Evolutionary conservation across 2,113 vertebrate genomes (phyloP).

Genomic region (Oreochromis spilurus): DNA sequence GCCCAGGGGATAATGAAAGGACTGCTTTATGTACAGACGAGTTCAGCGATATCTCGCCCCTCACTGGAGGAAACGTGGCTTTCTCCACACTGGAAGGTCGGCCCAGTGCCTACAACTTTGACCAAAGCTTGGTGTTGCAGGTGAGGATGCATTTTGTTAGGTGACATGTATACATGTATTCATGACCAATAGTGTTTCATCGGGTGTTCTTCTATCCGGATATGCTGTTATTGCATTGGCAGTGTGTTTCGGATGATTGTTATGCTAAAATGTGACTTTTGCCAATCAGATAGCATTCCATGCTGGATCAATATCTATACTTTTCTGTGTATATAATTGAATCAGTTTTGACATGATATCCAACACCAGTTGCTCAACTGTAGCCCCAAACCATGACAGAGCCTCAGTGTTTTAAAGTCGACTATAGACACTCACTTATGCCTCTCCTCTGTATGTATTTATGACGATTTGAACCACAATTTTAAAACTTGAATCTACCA

Average conservation of each 20-base stretch:
- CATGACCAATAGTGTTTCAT: background rate
- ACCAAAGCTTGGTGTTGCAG: conserved; percentile 82
- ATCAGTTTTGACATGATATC: background rate
- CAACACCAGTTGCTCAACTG: background rate
- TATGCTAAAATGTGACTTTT: background rate
- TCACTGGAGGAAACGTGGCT: conserved; percentile 91
- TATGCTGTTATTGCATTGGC: background rate
- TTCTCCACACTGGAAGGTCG: conserved; percentile 94
- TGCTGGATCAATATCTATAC: background rate
- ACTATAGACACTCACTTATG: background rate
- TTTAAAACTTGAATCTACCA: background rate
- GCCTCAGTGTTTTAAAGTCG: background rate
- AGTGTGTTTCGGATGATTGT: background rate
- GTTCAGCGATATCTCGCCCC: conserved; percentile 94
- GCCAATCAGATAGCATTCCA: background rate
- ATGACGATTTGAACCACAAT: background rate
- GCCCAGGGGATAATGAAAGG: conserved; percentile 81
- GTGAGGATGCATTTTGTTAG: conserved; percentile 55
- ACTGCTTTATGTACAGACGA: conserved; percentile 85
- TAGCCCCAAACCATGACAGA: background rate
- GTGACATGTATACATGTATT: background rate
- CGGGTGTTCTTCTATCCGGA: background rate
- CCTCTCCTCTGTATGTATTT: background rate
- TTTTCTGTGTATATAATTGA: background rate
- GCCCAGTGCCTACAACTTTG: conserved; percentile 91